These are phyloP conservation scores for Epizoanthus scotinus DNA, from an alignment of 92 coral and sea anemone species.

Conservation along the genomic window DNA sequence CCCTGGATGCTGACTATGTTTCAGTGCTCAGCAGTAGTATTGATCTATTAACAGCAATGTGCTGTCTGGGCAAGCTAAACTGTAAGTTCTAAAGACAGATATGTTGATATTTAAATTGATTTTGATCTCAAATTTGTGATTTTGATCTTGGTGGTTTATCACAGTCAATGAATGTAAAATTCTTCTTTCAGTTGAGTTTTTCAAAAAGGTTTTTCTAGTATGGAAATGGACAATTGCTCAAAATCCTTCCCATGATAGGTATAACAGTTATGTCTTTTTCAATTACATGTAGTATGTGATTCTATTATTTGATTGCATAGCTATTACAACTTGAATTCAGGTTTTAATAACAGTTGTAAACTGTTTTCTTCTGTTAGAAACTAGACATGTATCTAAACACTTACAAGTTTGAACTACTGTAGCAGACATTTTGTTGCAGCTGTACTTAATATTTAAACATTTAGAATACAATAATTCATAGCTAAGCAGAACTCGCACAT, in stretches of 20 bases:
- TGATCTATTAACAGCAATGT: conserved; percentile 11
- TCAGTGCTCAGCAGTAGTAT: background rate
- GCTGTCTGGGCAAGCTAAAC: conserved; percentile 34
- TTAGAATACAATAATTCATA: no score
- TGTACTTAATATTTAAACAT: no score
- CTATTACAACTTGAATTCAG: background rate
- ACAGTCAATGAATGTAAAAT: conserved; percentile 3
- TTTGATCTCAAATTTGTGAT: conserved; percentile 7
- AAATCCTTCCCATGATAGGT: conserved; percentile 69
- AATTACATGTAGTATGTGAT: background rate
- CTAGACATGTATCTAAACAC: background rate
- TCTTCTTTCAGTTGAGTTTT: conserved; percentile 66
- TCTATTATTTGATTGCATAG: background rate
- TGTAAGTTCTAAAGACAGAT: background rate
- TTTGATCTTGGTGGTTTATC: background rate
- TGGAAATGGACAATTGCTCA: conserved; percentile 78
- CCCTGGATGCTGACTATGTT: no score
- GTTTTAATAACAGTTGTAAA: background rate
- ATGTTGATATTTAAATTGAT: background rate
- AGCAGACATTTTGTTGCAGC: background rate
- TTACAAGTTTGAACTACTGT: background rate
- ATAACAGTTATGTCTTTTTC: background rate
- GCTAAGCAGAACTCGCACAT: no score
- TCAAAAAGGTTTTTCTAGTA: conserved; percentile 71
- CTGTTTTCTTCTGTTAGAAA: background rate